A percentile compares a stretch with the other conserved stretches of the same genome.
These are phyloP conservation scores for Agonopterix subpropinquella DNA, from an alignment of 2,888 invertebrate species.

Conservation along the genomic window DNA sequence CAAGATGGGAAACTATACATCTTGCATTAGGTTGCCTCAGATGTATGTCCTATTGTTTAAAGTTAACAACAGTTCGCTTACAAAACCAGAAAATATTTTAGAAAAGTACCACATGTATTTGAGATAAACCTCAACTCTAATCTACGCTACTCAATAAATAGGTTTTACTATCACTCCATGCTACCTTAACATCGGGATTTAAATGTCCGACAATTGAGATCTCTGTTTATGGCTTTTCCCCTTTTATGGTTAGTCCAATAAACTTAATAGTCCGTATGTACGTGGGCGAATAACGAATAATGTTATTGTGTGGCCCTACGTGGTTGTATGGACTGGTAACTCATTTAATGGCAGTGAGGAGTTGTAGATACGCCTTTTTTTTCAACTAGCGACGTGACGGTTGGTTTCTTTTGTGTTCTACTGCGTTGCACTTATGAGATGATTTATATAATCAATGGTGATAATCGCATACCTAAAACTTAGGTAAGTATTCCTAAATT, in stretches of 20 bases:
- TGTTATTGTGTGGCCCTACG: slow-evolving; percentile 19
- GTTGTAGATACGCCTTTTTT: no score
- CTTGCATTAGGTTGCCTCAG: no score
- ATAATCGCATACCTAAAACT: no score
- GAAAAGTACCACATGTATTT: no score
- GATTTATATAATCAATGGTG: no score
- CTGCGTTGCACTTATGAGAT: no score
- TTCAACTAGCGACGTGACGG: not conserved
- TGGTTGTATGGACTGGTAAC: slow-evolving; percentile 20
- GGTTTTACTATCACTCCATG: slow-evolving; percentile 3
- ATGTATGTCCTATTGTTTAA: no score
- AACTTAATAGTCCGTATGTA: slow-evolving; percentile 15
- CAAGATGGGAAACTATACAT: no score
- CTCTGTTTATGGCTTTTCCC: slow-evolving; percentile 3
- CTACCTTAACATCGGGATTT: slow-evolving; percentile 4
- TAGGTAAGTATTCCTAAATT: no score
- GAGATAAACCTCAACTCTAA: not conserved
- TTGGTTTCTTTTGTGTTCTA: no score
- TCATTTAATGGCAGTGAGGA: slow-evolving; percentile 13
- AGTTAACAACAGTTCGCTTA: no score
- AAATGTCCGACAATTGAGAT: slow-evolving; percentile 1
- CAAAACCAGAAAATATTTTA: no score
- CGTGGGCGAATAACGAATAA: slow-evolving; percentile 20
- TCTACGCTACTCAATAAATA: slow-evolving; percentile 5
- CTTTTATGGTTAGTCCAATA: slow-evolving; percentile 11